These are phyloP conservation scores for Rotaria socialis DNA, from an alignment of 2,888 invertebrate genomes.

Conservation along the genomic window DNA sequence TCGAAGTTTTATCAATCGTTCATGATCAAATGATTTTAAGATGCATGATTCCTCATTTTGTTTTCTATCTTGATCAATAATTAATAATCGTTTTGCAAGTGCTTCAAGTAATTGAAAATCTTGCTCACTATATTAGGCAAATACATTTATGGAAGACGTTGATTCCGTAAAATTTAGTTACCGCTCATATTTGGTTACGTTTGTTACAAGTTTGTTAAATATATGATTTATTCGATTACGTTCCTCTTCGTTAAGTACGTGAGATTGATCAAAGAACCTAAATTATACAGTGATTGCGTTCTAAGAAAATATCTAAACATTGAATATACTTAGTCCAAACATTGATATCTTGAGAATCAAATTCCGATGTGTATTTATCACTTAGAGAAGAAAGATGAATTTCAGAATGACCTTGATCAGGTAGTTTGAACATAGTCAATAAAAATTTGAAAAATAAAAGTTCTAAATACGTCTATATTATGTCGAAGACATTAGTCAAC, in stretches of 20 bases:
- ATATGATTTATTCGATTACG: neutral
- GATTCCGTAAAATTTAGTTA: neutral
- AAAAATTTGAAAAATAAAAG: neutral
- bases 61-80: neutral
- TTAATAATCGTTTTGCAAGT: neutral
- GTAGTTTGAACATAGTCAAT: slow-evolving; percentile 5
- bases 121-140: neutral
- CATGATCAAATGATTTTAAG: neutral
- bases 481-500: neutral
- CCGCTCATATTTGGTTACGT: slow-evolving; percentile 28
- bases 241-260: neutral
- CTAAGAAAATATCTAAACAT: neutral
- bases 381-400: neutral
- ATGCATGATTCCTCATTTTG: neutral
- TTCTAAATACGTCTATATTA: neutral
- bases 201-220: neutral
- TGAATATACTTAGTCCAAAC: slow-evolving; percentile 2
- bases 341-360: neutral
- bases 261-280: slow-evolving; percentile 5
- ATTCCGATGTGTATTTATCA: neutral
- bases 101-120: slow-evolving; percentile 36
- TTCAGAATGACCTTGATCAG: neutral
- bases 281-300: neutral
- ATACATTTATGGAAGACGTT: neutral
- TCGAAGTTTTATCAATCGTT: neutral